Base-by-base conservation (phyloP, 2,113 vertebrate species). In the Brienomyrus brachyistius region DNA sequence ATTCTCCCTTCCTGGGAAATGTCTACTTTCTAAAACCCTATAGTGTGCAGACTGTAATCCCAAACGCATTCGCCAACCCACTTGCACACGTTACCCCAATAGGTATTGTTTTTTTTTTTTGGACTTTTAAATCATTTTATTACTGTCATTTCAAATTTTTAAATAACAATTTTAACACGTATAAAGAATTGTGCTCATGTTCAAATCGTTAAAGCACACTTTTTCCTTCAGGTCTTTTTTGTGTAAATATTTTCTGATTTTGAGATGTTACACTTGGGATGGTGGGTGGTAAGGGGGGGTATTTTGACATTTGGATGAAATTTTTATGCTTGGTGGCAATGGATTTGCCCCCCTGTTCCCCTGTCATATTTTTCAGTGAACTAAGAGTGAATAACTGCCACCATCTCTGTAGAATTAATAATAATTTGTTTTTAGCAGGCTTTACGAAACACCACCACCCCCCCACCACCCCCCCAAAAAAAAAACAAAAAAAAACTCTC, bases 131-230 rank as follows among this genome's bases (percentile, higher is more conserved):
- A 56, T 91, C 91, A 88, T 91, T 80, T 88, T 54, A 59, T 93
- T 92, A 90, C 92, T 87, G n/a, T 66, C 21, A 70, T 50, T 80
- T 84, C 2, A 35, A 89, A 87, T 91, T 93, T 95, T 93, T 93
- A 90, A 92, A 92, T 89, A 86, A 89, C 82, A 87, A 90, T 95
- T 96, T 95, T 93, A 94, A 94, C 92, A 91, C 92, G 91, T 95
- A 95, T 95, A 95, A 95, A 92, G 85, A 80, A 92, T 92, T 89
- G 93, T 92, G 94, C 82, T 93, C 93, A 91, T 94, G 91, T 92
- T 93, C 88, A 93, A 94, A 90, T 91, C 91, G 94, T 93, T 88
- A 35, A 94, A 95, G 94, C 95, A 94, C 94, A 95, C 92, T 92
- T 92, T 90, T 91, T 92, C 90, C 92, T 93, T 91, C 93, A 90